phyloP scores from a whole-genome alignment of 2,113 vertebrate genomes.

The Syrmaticus mikado region DNA sequence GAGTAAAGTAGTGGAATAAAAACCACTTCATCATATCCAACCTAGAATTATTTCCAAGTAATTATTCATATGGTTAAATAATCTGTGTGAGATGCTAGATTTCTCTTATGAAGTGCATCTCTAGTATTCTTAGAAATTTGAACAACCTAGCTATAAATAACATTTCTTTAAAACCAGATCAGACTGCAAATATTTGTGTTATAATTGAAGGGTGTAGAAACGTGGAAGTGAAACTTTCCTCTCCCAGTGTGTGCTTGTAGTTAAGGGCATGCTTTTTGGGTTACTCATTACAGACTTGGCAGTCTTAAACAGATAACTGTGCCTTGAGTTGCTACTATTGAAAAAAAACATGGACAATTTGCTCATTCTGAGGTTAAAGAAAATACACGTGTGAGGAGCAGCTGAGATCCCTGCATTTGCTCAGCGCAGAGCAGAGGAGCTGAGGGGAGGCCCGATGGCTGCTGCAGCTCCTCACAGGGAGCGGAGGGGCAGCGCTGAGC shows the following conservation, averaged over 20 bases:
- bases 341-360: neutral
- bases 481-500: no score
- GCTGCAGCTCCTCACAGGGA: no score
- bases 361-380: neutral
- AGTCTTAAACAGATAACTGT: neutral
- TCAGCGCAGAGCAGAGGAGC: no score
- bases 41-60: neutral
- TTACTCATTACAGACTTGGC: neutral
- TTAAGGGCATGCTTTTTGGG: neutral
- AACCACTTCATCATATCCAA: neutral
- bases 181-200: neutral
- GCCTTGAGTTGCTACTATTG: neutral
- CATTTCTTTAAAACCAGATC: neutral
- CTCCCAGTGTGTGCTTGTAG: neutral
- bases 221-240: neutral
- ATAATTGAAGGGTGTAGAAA: neutral
- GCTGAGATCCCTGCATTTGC: no score
- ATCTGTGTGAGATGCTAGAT: neutral
- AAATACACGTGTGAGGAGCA: neutral
- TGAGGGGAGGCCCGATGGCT: no score
- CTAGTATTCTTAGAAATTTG: neutral
- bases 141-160: neutral
- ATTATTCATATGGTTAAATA: conserved; percentile 18
- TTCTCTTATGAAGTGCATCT: neutral
- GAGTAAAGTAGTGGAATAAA: neutral